These are phyloP conservation scores for Xylota segnis DNA, from an alignment of 2,888 invertebrate genomes.

Conservation along the genomic window DNA sequence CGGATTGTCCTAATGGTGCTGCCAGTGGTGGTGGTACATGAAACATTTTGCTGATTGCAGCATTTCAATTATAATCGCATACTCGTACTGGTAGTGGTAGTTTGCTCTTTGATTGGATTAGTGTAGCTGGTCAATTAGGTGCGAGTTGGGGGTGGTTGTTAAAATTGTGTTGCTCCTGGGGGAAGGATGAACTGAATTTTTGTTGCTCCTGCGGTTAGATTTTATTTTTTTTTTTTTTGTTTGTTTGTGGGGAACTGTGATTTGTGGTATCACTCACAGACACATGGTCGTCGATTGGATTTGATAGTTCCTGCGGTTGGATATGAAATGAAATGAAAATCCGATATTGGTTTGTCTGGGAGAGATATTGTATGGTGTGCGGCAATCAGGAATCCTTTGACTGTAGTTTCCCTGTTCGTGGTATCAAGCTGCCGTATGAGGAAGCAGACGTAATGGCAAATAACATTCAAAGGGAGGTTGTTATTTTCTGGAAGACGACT, in stretches of 20 bases:
- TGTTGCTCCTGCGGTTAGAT: slow-evolving; percentile 1
- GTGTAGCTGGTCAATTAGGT: slow-evolving; percentile 52
- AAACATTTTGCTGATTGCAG: slow-evolving; percentile 45
- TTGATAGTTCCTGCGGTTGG: neutral
- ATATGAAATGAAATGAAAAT: neutral
- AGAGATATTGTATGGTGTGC: too few relatives aligned
- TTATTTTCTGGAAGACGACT: too few relatives aligned
- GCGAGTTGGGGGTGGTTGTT: neutral
- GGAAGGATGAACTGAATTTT: neutral
- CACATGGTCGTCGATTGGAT: neutral
- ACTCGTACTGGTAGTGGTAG: slow-evolving; percentile 14
- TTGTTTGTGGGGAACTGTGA: neutral
- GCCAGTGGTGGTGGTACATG: neutral
- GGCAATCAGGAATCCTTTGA: too few relatives aligned
- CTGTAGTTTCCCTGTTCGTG: too few relatives aligned
- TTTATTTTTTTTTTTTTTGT: neutral
- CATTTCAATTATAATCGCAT: slow-evolving; percentile 49
- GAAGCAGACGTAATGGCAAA: too few relatives aligned
- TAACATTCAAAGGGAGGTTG: too few relatives aligned
- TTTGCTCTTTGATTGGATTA: slow-evolving; percentile 54
- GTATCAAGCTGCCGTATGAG: too few relatives aligned
- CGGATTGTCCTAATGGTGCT: neutral
- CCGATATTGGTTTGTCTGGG: neutral
- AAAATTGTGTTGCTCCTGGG: neutral
- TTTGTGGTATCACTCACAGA: neutral